These are phyloP conservation scores for Phaethornis superciliosus DNA, from an alignment of 2,113 vertebrate genomes.

Conservation along the genomic window DNA sequence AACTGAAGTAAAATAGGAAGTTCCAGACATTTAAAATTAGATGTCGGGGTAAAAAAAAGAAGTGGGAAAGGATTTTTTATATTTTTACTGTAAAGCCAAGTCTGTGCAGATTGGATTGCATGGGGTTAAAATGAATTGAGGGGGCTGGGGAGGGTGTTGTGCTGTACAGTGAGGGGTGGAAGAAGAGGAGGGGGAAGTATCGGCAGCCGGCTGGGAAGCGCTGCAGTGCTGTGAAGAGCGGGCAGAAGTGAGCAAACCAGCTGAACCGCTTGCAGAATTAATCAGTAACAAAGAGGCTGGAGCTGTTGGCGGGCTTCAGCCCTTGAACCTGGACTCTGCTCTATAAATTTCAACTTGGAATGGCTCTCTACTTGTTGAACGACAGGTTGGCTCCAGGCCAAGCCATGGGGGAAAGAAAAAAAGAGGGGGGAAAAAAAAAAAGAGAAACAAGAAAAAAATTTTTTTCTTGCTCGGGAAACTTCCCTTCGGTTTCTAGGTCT, in stretches of 20 bases:
- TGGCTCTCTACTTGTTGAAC: slow-evolving; percentile 73
- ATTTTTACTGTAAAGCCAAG: background rate
- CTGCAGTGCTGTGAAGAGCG: background rate
- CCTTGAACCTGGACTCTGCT: slow-evolving; percentile 84
- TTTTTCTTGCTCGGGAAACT: slow-evolving; percentile 69
- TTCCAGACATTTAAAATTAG: slow-evolving; percentile 33
- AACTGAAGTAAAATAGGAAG: slow-evolving; percentile 35
- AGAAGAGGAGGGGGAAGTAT: background rate
- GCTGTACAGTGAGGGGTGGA: background rate
- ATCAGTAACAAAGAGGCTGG: slow-evolving; percentile 76
- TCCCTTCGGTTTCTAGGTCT: slow-evolving; percentile 64
- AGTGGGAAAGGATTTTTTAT: background rate
- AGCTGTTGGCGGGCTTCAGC: slow-evolving; percentile 73
- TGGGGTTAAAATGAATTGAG: slow-evolving; percentile 34
- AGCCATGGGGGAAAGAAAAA: slow-evolving; percentile 10
- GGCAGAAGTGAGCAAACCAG: slow-evolving; percentile 66
- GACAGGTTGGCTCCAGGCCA: slow-evolving; percentile 71
- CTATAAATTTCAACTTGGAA: slow-evolving; percentile 80
- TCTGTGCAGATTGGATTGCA: background rate
- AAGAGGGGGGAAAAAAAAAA: background rate
- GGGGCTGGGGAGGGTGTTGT: background rate
- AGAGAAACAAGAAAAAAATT: background rate
- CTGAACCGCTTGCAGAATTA: slow-evolving; percentile 72
- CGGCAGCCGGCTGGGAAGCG: slow-evolving; percentile 4
- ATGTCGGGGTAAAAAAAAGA: background rate